Conservation (phyloP, 2,113 vertebrate genomes). For the Pomatostomus ruficeps region DNA sequence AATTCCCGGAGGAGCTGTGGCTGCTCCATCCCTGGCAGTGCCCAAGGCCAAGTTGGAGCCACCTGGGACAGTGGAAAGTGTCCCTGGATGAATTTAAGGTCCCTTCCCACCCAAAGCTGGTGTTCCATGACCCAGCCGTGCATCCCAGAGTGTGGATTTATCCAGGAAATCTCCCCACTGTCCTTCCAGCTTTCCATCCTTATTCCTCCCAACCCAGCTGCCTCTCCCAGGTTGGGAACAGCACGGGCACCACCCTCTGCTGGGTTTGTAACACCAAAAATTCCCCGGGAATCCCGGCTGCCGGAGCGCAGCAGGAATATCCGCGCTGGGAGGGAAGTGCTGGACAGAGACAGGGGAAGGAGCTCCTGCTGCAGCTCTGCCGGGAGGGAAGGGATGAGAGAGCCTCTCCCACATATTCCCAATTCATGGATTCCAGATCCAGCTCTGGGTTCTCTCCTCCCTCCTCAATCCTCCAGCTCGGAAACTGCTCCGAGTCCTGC, state of each 20-base stretch:
- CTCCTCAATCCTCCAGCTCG: background rate
- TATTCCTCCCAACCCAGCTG: background rate
- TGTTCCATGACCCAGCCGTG: background rate
- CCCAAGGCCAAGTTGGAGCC: background rate
- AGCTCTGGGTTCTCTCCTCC: background rate
- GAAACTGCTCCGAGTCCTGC: background rate
- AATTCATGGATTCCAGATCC: background rate
- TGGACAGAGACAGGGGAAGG: conserved; percentile 6
- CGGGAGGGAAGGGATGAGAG: background rate
- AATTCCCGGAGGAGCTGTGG: background rate
- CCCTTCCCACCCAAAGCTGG: background rate
- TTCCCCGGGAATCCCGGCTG: fast-evolving
- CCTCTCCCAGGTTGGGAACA: background rate
- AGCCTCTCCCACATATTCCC: background rate
- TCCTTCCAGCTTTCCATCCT: background rate
- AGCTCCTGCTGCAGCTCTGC: background rate
- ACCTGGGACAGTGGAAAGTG: fast-evolving
- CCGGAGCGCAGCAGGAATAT: background rate
- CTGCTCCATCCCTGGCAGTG: background rate
- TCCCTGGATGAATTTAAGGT: background rate
- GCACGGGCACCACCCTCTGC: fast-evolving
- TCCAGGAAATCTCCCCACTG: background rate
- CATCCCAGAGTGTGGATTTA: background rate
- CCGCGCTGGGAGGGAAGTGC: background rate
- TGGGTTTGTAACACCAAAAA: background rate